These are phyloP conservation scores for Drosophila nigricruria DNA, from an alignment of 2,888 invertebrate genomes.

Conservation along the genomic window DNA sequence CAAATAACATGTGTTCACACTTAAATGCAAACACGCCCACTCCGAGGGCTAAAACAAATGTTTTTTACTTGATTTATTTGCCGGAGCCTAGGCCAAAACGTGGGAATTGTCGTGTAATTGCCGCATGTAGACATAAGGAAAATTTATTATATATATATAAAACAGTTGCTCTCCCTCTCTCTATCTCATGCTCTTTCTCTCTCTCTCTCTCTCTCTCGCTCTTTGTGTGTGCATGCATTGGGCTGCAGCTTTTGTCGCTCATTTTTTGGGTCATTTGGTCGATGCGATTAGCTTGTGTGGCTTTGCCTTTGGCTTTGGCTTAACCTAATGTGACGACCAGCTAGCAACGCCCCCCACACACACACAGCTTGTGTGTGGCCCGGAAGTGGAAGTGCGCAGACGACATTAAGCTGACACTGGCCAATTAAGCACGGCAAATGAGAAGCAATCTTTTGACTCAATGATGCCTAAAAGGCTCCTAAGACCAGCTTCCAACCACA, in stretches of 20 bases:
- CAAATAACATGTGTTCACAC: constrained; percentile 56
- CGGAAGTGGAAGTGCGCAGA: constrained; percentile 60
- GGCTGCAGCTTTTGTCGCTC: constrained; percentile 66
- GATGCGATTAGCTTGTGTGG: constrained; percentile 65
- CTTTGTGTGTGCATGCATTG: constrained; percentile 21
- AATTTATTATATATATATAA: constrained; percentile 57
- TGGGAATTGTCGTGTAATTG: constrained; percentile 66
- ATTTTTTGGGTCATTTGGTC: constrained; percentile 73
- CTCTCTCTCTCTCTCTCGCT: neutral
- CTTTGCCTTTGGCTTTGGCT: constrained; percentile 38
- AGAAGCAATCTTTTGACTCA: constrained; percentile 76
- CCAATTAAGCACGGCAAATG: constrained; percentile 77
- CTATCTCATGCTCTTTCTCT: neutral
- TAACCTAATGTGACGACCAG: constrained; percentile 33
- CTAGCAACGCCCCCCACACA: constrained; percentile 37
- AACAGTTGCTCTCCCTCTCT: neutral
- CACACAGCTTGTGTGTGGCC: constrained; percentile 6
- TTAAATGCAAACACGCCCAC: constrained; percentile 43
- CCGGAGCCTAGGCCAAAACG: constrained; percentile 37
- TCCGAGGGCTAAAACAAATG: constrained; percentile 10
- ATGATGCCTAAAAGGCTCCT: constrained; percentile 66
- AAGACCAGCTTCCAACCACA: constrained; percentile 15
- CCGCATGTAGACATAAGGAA: constrained; percentile 55
- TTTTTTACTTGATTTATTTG: constrained; percentile 69
- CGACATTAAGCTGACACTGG: constrained; percentile 76